Percentiles rank a stretch among this genome's conserved stretches.
These are phyloP conservation scores for Invenusta paracnida DNA, from an alignment of 2,888 invertebrate species.

Conservation along the genomic window DNA sequence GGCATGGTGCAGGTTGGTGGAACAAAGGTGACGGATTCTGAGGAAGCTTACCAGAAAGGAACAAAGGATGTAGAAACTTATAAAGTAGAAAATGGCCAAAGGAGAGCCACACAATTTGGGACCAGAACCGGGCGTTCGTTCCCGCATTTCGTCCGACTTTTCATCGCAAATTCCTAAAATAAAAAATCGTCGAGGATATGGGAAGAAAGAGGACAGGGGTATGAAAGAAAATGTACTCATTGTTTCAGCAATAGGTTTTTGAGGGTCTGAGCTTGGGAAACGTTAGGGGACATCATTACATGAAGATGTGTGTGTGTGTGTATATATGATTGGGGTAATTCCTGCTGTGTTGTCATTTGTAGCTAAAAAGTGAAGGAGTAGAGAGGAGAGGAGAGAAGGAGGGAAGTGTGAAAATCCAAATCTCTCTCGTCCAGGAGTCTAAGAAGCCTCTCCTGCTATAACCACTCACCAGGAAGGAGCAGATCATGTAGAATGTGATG, in stretches of 20 bases:
- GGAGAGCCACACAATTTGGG: neutral
- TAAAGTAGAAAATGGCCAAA: neutral
- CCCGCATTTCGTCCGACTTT: neutral
- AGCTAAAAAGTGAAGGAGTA: too few species aligned
- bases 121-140: neutral
- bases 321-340: too few species aligned
- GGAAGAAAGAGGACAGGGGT: neutral
- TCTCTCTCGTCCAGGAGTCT: too few species aligned
- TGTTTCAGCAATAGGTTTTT: too few species aligned
- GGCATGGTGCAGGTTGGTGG: too few species aligned
- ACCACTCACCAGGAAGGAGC: slow-evolving; percentile 84
- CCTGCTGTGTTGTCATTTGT: too few species aligned
- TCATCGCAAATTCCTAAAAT: neutral
- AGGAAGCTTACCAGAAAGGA: neutral
- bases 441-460: too few species aligned
- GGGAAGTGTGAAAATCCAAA: too few species aligned
- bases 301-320: too few species aligned
- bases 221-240: neutral
- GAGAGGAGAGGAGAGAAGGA: too few species aligned
- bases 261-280: too few species aligned
- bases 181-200: neutral
- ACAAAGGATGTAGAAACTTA: neutral
- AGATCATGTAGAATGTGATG: slow-evolving; percentile 95
- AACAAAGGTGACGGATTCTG: neutral
- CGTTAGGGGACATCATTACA: too few species aligned